phyloP scores from a whole-genome alignment of 1,140 invertebrate species.

The Bombus vancouverensis region DNA sequence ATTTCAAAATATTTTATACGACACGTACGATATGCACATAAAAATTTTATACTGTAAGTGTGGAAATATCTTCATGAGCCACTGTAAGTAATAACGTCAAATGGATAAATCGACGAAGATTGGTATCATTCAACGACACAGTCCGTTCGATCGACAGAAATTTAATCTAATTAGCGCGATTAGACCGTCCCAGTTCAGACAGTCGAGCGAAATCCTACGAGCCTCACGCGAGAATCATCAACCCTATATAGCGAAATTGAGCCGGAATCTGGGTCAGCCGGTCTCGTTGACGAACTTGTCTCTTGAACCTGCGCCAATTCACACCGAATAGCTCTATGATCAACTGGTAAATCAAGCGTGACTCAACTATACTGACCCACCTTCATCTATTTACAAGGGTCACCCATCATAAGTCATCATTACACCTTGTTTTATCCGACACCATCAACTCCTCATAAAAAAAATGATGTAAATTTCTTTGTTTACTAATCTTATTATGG shows the following conservation, averaged over 20 bases:
- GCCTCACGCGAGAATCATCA: background rate
- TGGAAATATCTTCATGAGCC: background rate
- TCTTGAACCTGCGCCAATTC: conserved; percentile 61
- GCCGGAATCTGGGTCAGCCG: conserved; percentile 52
- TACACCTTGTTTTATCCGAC: background rate
- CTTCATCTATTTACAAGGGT: background rate
- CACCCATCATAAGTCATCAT: conserved; percentile 13
- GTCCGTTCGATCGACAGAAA: background rate
- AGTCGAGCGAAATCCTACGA: conserved; percentile 13
- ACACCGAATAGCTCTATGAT: background rate
- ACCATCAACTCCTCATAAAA: background rate
- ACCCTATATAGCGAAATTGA: conserved; percentile 7
- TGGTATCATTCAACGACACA: too few species aligned
- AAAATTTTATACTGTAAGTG: too few species aligned
- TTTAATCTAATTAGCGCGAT: conserved; percentile 47
- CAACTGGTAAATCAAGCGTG: conserved; percentile 5
- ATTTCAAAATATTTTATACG: too few species aligned
- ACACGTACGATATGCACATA: too few species aligned
- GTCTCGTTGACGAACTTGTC: conserved; percentile 60
- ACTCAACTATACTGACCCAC: conserved; percentile 21
- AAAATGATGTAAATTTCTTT: background rate
- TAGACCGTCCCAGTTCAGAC: conserved; percentile 52
- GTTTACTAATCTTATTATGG: too few species aligned
- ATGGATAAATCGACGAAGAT: background rate
- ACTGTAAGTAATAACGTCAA: background rate